Conservation (phyloP, 2,888 invertebrate genomes). For the Noctuana brunneofusca region DNA sequence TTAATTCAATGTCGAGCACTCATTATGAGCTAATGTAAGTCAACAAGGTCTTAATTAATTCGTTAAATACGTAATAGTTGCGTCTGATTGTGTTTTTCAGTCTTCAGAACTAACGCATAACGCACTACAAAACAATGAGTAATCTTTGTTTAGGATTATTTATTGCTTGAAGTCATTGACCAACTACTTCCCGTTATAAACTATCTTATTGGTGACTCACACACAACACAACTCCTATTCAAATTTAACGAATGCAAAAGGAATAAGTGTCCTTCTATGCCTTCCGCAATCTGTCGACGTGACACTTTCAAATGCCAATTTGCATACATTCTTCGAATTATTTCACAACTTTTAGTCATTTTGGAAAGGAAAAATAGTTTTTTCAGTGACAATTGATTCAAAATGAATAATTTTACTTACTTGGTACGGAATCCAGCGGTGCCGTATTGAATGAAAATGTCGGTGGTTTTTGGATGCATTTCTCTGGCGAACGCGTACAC, state of each 20-base stretch:
- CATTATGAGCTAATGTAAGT: conserved; percentile 31
- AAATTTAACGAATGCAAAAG: conserved; percentile 42
- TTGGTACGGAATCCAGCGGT: conserved; percentile 93
- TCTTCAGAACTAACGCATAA: conserved; percentile 6
- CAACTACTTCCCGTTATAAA: conserved; percentile 77
- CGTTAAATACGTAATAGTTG: conserved; percentile 36
- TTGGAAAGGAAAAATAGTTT: conserved; percentile 44
- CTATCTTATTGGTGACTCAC: conserved; percentile 70
- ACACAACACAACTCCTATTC: conserved; percentile 35
- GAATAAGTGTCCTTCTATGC: conserved; percentile 41
- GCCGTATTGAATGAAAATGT: conserved; percentile 89
- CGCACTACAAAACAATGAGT: conserved; percentile 40
- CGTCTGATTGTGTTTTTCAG: conserved; percentile 9
- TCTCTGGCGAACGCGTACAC: conserved; percentile 90
- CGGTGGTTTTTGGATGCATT: conserved; percentile 88
- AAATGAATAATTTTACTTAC: conserved; percentile 76
- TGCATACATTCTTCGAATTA: conserved; percentile 39
- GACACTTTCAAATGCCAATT: conserved; percentile 40
- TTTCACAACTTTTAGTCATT: conserved; percentile 42
- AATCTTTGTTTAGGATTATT: conserved; percentile 53
- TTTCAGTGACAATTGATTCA: conserved; percentile 40
- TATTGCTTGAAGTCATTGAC: conserved; percentile 67
- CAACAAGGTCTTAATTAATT: conserved; percentile 35
- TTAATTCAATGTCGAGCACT: conserved; percentile 31
- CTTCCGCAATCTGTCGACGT: conserved; percentile 45